Evolutionary conservation across 2,113 vertebrate species (phyloP).

Genomic region (Mobula hypostoma): DNA sequence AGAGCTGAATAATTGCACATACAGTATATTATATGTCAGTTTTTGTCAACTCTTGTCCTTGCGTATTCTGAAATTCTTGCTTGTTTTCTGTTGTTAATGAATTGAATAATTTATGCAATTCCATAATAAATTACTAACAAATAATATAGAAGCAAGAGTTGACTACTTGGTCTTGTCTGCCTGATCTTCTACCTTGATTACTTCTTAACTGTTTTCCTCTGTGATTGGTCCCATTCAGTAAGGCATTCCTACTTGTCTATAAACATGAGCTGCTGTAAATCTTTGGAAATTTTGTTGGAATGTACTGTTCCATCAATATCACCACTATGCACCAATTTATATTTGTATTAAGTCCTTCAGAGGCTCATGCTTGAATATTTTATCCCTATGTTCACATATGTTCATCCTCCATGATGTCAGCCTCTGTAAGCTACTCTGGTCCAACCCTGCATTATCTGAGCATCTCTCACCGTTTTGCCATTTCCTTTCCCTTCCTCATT

Average conservation of each 20-base stretch:
- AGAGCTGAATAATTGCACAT: no score
- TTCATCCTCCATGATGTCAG: background rate
- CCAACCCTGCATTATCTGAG: background rate
- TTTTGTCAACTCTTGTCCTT: no score
- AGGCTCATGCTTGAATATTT: background rate
- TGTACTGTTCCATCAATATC: background rate
- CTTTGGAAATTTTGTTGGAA: background rate
- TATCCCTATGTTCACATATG: background rate
- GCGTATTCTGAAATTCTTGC: no score
- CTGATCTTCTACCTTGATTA: no score
- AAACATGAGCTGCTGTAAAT: background rate
- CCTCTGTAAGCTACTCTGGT: background rate
- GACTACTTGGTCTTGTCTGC: no score
- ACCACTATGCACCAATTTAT: background rate
- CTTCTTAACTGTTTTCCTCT: background rate
- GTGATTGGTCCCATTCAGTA: background rate
- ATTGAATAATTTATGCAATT: no score
- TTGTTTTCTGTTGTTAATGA: no score
- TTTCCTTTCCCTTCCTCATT: background rate
- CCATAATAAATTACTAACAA: no score
- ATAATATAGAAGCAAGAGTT: no score
- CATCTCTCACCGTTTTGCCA: background rate
- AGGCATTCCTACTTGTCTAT: background rate
- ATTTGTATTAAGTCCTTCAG: background rate
- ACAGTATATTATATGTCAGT: no score